Conservation (phyloP, 1,140 invertebrate genomes). For the Tetramorium simillimum region DNA sequence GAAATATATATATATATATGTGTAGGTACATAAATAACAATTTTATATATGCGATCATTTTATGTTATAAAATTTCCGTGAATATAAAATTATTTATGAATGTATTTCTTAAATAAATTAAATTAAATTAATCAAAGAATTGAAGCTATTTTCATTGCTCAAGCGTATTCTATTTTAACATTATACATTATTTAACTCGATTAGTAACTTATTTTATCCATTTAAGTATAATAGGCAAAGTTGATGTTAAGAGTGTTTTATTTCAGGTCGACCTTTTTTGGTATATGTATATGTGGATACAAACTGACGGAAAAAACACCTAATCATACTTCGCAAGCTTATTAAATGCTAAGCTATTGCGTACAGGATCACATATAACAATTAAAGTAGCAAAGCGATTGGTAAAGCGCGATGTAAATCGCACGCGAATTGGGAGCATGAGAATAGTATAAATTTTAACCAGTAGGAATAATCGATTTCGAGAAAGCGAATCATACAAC, state of each 20-base stretch:
- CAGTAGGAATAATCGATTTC: neutral
- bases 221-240: neutral
- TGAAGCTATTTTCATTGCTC: neutral
- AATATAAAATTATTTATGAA: too few species aligned
- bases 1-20: neutral
- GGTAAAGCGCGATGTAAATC: neutral
- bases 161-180: neutral
- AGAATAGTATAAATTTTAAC: neutral
- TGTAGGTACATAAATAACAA: too few species aligned
- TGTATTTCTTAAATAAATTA: neutral
- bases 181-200: neutral
- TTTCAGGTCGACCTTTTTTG: neutral
- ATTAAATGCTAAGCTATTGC: neutral
- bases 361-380: neutral
- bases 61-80: too few species aligned
- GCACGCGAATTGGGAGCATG: neutral
- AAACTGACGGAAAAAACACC: neutral
- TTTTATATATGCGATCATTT: neutral
- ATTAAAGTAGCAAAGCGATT: neutral
- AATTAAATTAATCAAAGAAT: neutral
- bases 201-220: neutral
- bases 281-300: neutral
- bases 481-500: constrained; percentile 19
- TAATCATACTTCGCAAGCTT: neutral
- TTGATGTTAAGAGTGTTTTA: neutral